These are phyloP conservation scores for Halcyon badia DNA, from an alignment of 2,797 vertebrate genomes.

Conservation along the genomic window DNA sequence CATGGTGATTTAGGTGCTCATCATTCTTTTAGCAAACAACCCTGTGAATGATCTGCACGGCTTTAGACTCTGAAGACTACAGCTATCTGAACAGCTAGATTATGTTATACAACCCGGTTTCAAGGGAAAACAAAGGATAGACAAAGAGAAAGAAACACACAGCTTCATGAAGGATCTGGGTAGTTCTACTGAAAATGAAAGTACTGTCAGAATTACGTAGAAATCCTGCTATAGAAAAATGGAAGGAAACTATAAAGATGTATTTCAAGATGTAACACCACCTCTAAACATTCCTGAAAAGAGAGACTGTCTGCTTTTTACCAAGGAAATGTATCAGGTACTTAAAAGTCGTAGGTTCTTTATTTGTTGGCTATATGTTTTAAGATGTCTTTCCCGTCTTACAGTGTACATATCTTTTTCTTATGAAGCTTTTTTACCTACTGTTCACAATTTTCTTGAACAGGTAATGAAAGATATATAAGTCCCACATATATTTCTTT, in stretches of 20 bases:
- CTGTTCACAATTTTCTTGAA: background rate
- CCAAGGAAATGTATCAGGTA: background rate
- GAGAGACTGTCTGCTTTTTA: background rate
- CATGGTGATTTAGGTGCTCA: background rate
- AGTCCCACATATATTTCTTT: background rate
- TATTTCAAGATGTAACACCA: background rate
- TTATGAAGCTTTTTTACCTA: background rate
- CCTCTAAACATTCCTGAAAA: background rate
- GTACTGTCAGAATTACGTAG: background rate
- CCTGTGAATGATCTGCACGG: background rate
- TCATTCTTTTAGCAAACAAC: background rate
- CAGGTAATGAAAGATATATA: background rate
- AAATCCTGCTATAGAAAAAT: background rate
- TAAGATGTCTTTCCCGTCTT: background rate
- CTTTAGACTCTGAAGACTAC: background rate
- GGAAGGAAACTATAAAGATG: background rate
- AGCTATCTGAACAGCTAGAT: background rate
- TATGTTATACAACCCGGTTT: background rate
- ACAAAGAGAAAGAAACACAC: background rate
- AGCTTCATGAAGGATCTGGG: background rate
- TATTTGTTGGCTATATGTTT: background rate
- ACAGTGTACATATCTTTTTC: background rate
- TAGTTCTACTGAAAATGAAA: background rate
- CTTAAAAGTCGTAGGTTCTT: background rate
- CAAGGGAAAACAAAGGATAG: background rate